phyloP scores from a whole-genome alignment of 1,140 invertebrate genomes.

The Sycobia sp. region DNA sequence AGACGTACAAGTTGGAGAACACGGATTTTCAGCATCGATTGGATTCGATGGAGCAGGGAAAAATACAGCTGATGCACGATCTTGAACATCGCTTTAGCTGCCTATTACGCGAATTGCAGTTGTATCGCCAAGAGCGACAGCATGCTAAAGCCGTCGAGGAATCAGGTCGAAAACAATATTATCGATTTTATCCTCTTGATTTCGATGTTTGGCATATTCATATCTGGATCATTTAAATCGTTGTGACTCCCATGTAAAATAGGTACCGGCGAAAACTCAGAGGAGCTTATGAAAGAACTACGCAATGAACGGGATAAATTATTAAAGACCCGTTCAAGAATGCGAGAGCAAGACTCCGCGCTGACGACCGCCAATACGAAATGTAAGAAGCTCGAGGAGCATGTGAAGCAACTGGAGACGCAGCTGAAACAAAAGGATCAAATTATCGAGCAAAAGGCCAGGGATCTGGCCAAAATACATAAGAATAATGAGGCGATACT shows the following conservation, averaged over 20 bases:
- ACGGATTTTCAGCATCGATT: neutral
- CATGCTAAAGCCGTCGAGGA: neutral
- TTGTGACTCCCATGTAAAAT: neutral
- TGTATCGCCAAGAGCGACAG: neutral
- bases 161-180: too few relatives aligned
- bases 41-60: slow-evolving; percentile 25
- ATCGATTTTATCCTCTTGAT: too few relatives aligned
- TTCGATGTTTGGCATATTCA: too few relatives aligned
- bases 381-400: neutral
- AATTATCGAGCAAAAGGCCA: slow-evolving; percentile 34
- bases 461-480: slow-evolving; percentile 45
- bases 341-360: neutral
- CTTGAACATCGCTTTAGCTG: neutral
- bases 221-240: too few relatives aligned
- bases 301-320: neutral
- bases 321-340: neutral
- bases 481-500: slow-evolving; percentile 41
- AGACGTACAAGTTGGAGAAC: neutral
- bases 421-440: slow-evolving; percentile 39
- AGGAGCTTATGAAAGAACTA: neutral
- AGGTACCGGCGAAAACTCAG: neutral
- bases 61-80: slow-evolving; percentile 17
- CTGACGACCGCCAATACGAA: neutral
- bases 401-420: slow-evolving; percentile 33
- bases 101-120: neutral